Conservation (phyloP, 2,888 invertebrate genomes). For the Petrolisthes cinctipes region DNA sequence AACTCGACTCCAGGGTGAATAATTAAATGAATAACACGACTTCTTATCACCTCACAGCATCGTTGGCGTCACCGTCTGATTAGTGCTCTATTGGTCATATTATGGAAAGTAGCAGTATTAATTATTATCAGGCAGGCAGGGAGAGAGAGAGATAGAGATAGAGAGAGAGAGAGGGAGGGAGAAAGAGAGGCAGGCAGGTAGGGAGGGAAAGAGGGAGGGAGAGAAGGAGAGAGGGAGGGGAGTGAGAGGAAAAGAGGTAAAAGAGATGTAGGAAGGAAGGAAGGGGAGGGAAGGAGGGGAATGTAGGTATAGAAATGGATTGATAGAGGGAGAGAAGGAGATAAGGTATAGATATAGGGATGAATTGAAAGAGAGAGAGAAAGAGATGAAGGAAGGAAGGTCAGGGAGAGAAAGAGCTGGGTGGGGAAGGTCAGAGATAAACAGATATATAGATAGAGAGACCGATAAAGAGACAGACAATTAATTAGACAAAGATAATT, state of each 20-base stretch:
- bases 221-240: not conserved
- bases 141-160: not conserved
- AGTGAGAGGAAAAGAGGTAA: not conserved
- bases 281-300: not conserved
- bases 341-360: not conserved
- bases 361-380: not conserved
- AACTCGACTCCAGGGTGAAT: too few relatives aligned
- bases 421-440: not conserved
- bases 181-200: not conserved
- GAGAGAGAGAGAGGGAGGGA: not conserved
- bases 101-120: too few relatives aligned
- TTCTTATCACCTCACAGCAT: too few relatives aligned
- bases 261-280: not conserved
- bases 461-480: too few relatives aligned
- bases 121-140: not conserved
- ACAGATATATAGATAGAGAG: not conserved
- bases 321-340: conserved; percentile 1
- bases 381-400: not conserved
- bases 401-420: not conserved
- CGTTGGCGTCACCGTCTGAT: too few relatives aligned
- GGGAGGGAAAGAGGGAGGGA: not conserved
- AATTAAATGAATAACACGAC: too few relatives aligned
- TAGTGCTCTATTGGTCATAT: too few relatives aligned
- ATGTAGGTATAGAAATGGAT: not conserved
- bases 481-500: too few relatives aligned